Evolutionary conservation across 2,888 invertebrate genomes (phyloP), one percentile per base, ranked within the genome.

Genomic region (Andrena praecox): DNA sequence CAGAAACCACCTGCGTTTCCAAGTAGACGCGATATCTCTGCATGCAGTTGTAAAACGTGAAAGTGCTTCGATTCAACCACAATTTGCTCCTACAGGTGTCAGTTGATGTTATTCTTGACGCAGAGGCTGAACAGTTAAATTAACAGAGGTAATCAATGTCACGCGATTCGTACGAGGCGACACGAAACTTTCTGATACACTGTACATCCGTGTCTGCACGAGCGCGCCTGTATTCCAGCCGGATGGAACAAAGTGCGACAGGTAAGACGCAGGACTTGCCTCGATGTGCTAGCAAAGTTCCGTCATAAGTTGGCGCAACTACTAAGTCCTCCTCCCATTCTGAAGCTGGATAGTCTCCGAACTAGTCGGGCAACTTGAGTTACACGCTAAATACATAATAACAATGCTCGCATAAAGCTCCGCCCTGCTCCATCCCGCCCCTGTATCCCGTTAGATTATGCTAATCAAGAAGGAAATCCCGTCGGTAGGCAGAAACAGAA

Each of bases 331-430:
- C 31, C 72, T 62, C 68, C 59, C 74, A 71, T 72, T 67, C 68
- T 27, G 60, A 42, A 77, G 68, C 68, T 78, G 75, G 71, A 85
- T 77, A 80, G 70, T 76, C 85, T 52, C 24, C 31, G 56, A 69
- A 70, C 76, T 77, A 63, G 73, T 74, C 76, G 60, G 59, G 59
- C 64, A 77, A 85, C 78, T 82, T 73, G 83, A 76, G 80, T 82
- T 83, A 79, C 73, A 71, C 72, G 35, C 82, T 86, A 84, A 88
- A 83, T 85, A 88, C 80, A 70, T 80, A 88, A 85, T 80, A 86
- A 86, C 77, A 80, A 76, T 60, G 80, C 75, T 71, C 59, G 75
- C 60, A 66, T 48, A 71, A 74, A 68, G 64, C 66, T 24, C 54
- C 20, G n/a, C 0, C 8, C 10, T 6, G 48, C 10, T 8, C 60